phyloP scores from a whole-genome alignment of 2,113 vertebrate genomes.

The Tachysurus fulvidraco region DNA sequence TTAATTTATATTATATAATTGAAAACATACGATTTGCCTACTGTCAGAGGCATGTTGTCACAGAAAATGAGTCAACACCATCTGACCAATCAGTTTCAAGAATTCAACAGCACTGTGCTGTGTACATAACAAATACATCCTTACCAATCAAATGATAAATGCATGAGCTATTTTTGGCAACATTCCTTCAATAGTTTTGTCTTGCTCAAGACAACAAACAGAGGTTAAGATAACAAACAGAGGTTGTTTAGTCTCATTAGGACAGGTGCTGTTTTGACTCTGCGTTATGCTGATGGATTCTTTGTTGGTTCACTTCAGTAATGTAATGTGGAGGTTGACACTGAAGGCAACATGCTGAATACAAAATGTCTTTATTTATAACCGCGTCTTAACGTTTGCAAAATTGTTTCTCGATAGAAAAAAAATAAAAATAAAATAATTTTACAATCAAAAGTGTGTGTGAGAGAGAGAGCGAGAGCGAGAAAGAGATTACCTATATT shows the following conservation, averaged over 20 bases:
- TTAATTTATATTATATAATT: not conserved
- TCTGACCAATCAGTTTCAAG: not conserved
- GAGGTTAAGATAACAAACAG: not conserved
- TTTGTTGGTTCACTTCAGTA: not conserved
- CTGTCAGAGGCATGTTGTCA: not conserved
- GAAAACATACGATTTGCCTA: not conserved
- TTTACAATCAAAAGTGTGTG: not conserved
- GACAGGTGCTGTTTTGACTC: conserved; percentile 51
- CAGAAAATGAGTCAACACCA: not conserved
- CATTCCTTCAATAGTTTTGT: not conserved
- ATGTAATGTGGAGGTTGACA: not conserved
- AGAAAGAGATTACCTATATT: too few species aligned
- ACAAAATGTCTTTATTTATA: not conserved
- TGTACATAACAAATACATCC: not conserved
- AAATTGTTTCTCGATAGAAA: not conserved
- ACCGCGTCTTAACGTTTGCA: not conserved
- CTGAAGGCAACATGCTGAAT: not conserved
- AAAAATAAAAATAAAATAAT: not conserved
- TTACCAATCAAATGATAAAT: not conserved
- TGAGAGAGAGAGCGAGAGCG: not conserved
- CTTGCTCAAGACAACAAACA: not conserved
- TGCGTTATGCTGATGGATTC: not conserved
- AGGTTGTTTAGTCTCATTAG: conserved; percentile 43
- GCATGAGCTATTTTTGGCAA: not conserved
- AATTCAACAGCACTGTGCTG: not conserved